phyloP scores from a whole-genome alignment of 2,113 vertebrate genomes.

The Serilophus lunatus region DNA sequence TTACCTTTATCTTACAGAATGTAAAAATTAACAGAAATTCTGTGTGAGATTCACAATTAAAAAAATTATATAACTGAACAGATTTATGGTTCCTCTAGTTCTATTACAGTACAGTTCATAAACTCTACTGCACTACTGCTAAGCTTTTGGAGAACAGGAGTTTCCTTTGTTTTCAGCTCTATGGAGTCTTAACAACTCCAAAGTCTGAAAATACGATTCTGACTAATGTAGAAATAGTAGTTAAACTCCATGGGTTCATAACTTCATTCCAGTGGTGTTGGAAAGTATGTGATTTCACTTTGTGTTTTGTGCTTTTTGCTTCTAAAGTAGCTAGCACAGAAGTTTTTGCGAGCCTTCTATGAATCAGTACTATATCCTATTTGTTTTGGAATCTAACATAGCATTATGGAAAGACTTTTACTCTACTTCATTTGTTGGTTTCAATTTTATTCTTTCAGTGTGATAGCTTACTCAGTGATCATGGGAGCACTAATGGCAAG shows the following conservation, averaged over 20 bases:
- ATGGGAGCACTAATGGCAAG: slow-evolving; percentile 98
- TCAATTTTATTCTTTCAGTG: slow-evolving; percentile 65
- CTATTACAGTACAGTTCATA: not conserved
- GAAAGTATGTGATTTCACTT: not conserved
- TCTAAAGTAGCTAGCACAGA: not conserved
- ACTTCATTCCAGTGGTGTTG: not conserved
- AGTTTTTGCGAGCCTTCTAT: not conserved
- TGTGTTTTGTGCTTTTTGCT: not conserved
- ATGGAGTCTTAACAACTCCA: not conserved
- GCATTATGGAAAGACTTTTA: not conserved
- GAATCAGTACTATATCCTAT: not conserved
- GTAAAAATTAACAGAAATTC: not conserved
- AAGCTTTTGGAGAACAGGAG: not conserved
- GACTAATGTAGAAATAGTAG: not conserved
- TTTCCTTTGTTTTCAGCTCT: not conserved
- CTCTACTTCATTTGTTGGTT: not conserved
- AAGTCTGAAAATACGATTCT: not conserved
- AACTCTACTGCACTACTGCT: not conserved
- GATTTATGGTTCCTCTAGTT: not conserved
- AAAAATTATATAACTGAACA: not conserved
- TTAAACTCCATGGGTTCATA: not conserved
- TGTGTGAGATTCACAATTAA: not conserved
- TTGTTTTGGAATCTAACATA: not conserved
- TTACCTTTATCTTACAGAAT: not conserved
- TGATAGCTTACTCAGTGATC: slow-evolving; percentile 94